Evolutionary conservation across 2,888 invertebrate species (phyloP), one percentile per base, ranked within the genome.

Genomic region (Heteropelma amictum): DNA sequence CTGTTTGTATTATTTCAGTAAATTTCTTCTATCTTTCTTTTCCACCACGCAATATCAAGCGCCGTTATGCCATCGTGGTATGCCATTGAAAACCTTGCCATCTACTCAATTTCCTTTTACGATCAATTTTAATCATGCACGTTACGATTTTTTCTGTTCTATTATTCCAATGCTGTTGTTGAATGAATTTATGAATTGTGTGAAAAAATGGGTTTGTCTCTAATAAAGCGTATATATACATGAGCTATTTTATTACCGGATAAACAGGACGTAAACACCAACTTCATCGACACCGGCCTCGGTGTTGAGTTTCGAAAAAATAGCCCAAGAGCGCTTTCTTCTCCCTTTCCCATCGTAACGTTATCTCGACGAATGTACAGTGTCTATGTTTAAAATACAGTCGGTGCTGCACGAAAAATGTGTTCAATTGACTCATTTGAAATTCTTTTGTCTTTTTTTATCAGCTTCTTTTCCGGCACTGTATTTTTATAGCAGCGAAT

Each of bases 51-150:
- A 54, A 53, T 65, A 56, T 70, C 54, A 56, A 38, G 53, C 51
- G 53, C 74, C 58, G 64, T 77, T 76, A 76, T 75, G 79, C 79
- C 83, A 76, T 77, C 74, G 68, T 77, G 82, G 85, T 85, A 86
- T 84, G 87, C 87, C 87, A 87, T 88, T 63, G 77, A 78, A 84
- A 81, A 72, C 82, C 87, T 88, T 88, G 87, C 87, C 87, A 88
- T 88, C 83, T 80, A 78, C 58, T 72, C 61, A 45, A 68, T 61
- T 79, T 61, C 79, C 70, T 63, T 67, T 72, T 40, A 69, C 30
- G 19, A 7, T 69, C 42, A 58, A 69, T 69, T 65, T 69, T 77
- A 78, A 78, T 76, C 58, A 56, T 47, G 56, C 76, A 74, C 26
- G 76, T 61, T 75, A 19, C 70, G 64, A 82, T 77, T 81, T 81